Conservation (phyloP, 2,888 invertebrate species). For the Rotaria socialis region DNA sequence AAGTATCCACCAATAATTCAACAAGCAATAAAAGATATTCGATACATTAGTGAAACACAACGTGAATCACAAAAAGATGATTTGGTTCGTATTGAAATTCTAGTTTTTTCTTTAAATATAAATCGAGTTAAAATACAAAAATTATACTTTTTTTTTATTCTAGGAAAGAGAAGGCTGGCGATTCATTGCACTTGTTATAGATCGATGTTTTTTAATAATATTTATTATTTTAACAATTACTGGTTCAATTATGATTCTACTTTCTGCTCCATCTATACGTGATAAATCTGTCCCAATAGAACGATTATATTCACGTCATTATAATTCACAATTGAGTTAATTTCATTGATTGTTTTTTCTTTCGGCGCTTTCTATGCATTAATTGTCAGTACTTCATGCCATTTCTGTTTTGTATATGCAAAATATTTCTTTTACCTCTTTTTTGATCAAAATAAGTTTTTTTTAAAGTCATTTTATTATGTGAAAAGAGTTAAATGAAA, state of each 20-base stretch:
- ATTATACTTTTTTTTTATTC: not conserved
- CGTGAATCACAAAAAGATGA: conserved; percentile 36
- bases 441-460: too few species aligned
- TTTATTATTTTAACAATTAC: conserved; percentile 32
- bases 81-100: not conserved
- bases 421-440: too few species aligned
- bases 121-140: too few species aligned
- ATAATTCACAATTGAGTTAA: not conserved
- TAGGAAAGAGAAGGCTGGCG: conserved; percentile 44
- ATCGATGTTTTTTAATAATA: conserved; percentile 38
- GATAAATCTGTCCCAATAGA: conserved; percentile 35
- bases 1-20: conserved; percentile 28
- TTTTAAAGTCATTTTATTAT: too few species aligned
- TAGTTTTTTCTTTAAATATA: too few species aligned
- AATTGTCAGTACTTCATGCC: too few species aligned
- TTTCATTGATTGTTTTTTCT: too few species aligned
- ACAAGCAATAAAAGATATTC: conserved; percentile 21
- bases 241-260: conserved; percentile 35
- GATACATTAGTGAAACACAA: conserved; percentile 27
- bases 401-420: too few species aligned
- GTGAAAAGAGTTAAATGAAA: too few species aligned
- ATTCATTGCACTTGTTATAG: conserved; percentile 42
- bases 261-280: conserved; percentile 37
- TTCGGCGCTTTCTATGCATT: too few species aligned
- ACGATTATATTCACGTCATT: not conserved